A percentile compares a stretch with the other conserved stretches of the same genome.
Evolutionary conservation across 2,113 vertebrate species (phyloP).

Genomic region (Sylvia atricapilla): DNA sequence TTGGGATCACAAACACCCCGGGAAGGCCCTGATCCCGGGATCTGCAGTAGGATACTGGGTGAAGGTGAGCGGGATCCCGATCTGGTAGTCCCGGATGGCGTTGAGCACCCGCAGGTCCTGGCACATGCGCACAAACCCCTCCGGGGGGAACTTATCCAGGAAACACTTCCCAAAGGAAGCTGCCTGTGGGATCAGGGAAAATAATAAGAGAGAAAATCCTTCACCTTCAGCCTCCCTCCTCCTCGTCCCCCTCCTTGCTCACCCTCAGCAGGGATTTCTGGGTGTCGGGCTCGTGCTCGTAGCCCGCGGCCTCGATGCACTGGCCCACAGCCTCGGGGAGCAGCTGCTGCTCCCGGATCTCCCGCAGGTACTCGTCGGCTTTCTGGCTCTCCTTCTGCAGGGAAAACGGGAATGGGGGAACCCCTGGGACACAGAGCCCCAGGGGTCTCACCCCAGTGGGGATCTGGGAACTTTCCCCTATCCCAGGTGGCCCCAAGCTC

Average conservation of each 20-base stretch:
- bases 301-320: conserved; percentile 90
- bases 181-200: conserved; percentile 51
- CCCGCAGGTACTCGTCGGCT: conserved; percentile 93
- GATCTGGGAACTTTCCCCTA: no score
- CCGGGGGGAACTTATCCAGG: conserved; percentile 79
- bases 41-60: conserved; percentile 77
- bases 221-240: background rate
- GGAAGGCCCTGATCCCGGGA: background rate
- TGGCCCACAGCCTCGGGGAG: conserved; percentile 87
- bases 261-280: conserved; percentile 92
- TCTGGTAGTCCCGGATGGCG: conserved; percentile 82
- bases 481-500: background rate
- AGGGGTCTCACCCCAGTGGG: no score
- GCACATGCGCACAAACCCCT: conserved; percentile 82
- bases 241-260: background rate
- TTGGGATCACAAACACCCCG: fast-evolving
- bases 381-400: conserved; percentile 94
- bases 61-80: conserved; percentile 85
- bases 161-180: conserved; percentile 90
- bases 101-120: conserved; percentile 85
- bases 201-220: background rate
- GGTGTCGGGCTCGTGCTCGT: conserved; percentile 84
- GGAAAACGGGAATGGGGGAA: background rate
- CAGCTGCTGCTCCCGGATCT: conserved; percentile 90
- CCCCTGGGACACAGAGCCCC: no score